Base-by-base conservation (phyloP, 2,113 vertebrate genomes). In the Anarhynchus alexandrinus region DNA sequence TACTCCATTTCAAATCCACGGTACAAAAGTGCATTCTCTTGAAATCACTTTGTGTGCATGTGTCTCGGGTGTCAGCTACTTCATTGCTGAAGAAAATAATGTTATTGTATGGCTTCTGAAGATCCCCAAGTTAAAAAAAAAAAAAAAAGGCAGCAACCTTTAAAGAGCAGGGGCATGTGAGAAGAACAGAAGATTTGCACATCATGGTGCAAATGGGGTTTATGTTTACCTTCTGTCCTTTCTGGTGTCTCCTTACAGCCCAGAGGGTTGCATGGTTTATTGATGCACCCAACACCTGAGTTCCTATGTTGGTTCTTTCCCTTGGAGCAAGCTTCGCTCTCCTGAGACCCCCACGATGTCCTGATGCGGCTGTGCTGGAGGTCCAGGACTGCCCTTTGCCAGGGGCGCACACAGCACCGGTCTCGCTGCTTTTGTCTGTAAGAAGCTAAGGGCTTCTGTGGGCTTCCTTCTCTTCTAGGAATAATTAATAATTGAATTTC, bases 391-490 rank as follows among this genome's bases (percentile, higher is more conserved):
- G 21, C 14, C 40, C 66, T 66, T 26, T 52, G 58, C 16, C 58
- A 26, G 71, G 54, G 43, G 22, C 5, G 32, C 51, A 11, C 2
- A 0, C 51, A 71, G 86, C 58, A 3, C 45, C 1, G 1, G 8
- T 13, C 5, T 29, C 26, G 66, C 51, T 47, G 57, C 66, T 36
- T 82, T 27, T 64, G 21, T 11, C 62, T 80, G 47, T 9, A 38
- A 55, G 38, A 23, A 29, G 43, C 12, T 36, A 5, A 26, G 40
- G 88, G 19, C 57, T 51, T 49, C 27, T 11, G 54, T 15, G 45
- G 65, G 19, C 42, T 45, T 19, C 49, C 38, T 61, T 47, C 67
- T 52, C 58, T 42, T 82, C 20, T 70, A 76, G 52, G 15, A 43
- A 27, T 45, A 69, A 59, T 51, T 65, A 42, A 59, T 66, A 59